Evolutionary conservation across 1,140 invertebrate species (phyloP), one percentile per base, ranked within the genome.

Genomic region (Nasonia vitripennis): DNA sequence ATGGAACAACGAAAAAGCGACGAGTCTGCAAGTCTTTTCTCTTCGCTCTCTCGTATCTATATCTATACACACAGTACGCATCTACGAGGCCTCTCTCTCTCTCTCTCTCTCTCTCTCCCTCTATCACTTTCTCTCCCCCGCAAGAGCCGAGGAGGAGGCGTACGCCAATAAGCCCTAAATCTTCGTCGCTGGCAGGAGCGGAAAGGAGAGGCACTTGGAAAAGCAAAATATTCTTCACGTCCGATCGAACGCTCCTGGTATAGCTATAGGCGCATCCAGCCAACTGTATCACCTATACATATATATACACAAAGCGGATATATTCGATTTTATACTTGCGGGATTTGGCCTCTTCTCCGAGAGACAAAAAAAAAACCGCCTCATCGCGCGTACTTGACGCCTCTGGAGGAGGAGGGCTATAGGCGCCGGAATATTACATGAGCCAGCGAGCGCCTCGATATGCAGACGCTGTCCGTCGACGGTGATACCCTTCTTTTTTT

Each of bases 381-480:
- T 89, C 62, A 6, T 67, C 62, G 62, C 62, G 62, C 11, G 14
- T n/a, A 67, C 62, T n/a, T 67, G 83, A 17, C 17, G 3, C 14
- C 83, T 74, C 87, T 86, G 85, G 41, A 45, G 10, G 9, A 45
- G 34, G 34, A 37, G 34, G 10, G 9, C 41, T 45, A 45, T 17
- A 48, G 85, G 87, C 86, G 88, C 84, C 73, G 87, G 90, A 91
- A 91, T 91, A 91, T 90, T 89, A 87, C 87, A 90, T 88, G 87
- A 89, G 89, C 41, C 41, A 45, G 88, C 87, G 88, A 27, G 70
- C 51, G 17, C 88, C 86, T 88, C 90, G 89, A 91, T 90, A 90
- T 90, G 89, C 88, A 90, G 89, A 91, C 89, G 87, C 87, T 90
- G 87, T 87, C 87, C 89, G 85, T 77, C 75, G 48, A 31, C 81